Base-by-base conservation (phyloP, 2,888 invertebrate genomes). In the Schizaphis graminum region DNA sequence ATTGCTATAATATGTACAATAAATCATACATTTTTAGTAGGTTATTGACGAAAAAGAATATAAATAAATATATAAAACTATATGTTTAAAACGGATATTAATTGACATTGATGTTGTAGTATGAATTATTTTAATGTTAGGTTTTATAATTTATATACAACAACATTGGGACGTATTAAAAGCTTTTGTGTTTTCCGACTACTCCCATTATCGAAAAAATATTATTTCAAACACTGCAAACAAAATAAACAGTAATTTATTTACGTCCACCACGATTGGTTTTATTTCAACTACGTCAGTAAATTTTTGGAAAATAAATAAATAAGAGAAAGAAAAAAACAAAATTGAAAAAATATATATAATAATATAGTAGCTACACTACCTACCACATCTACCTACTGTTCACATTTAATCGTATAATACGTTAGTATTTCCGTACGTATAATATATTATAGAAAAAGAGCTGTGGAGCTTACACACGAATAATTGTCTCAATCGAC, bases 211-310 rank as follows among this genome's bases (percentile, higher is more conserved):
- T 49, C 13, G 11, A 24, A 24, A 49, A 67, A 91, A 91, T 84
- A 91, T 53, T 35, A 91, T 84, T 91, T 53, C 49, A 26, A 84
- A 26, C 53, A n/a, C 4, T 44, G 57, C n/a, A 67, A 49, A 41
- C 91, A 91, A 77, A 91, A 84, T 41, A 26, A 85, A 91, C 56
- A 11, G 56, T 85, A 57, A 86, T 57, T 91, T 91, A 91, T 91
- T 84, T 24, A 91, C 56, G 85, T 56, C 53, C 53, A 41, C 41
- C 41, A 53, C 91, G 41, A 90, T 90, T 47, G 84, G 28, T 77
- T 41, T 91, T 84, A 53, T 53, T 91, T 84, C 28, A 41, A 91
- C 87, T n/a, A 3, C 16, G n/a, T 67, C 35, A 90, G n/a, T 77
- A 21, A 77, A 77, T 77, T 77, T 77, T 77, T 2, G 21, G 8